These are phyloP conservation scores for Eustalomyia histrio DNA, from an alignment of 2,888 invertebrate genomes.

Conservation along the genomic window DNA sequence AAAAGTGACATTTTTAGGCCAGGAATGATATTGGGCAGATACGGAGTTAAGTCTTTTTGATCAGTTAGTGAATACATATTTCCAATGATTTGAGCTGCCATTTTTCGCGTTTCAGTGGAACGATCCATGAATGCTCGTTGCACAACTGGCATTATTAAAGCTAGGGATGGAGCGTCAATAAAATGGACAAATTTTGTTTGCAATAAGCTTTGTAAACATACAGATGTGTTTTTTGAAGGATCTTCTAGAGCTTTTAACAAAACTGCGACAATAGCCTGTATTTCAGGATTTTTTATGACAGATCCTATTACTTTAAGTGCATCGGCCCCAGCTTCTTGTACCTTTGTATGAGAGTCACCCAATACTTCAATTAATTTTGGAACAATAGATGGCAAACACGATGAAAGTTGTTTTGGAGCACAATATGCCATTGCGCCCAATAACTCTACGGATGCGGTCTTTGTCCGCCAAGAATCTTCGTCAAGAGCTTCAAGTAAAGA, in stretches of 20 bases:
- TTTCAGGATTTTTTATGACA: slow-evolving; percentile 99
- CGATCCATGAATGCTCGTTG: slow-evolving; percentile 98
- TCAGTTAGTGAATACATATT: slow-evolving; percentile 99
- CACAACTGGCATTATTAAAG: slow-evolving; percentile 99
- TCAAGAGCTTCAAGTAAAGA: slow-evolving; percentile 94
- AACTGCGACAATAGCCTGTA: slow-evolving; percentile 94
- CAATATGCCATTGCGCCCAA: slow-evolving; percentile 99
- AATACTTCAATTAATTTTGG: slow-evolving; percentile 98
- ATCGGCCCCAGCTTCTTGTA: slow-evolving; percentile 97
- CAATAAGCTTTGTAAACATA: slow-evolving; percentile 94
- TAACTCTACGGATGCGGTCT: slow-evolving; percentile 96
- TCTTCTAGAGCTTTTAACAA: slow-evolving; percentile 95
- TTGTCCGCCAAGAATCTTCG: slow-evolving; percentile 99
- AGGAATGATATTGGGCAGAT: slow-evolving; percentile 96
- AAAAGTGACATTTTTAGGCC: slow-evolving; percentile 96
- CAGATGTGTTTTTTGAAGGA: slow-evolving; percentile 96
- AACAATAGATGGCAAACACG: slow-evolving; percentile 98
- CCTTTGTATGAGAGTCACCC: slow-evolving; percentile 98
- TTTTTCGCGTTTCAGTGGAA: slow-evolving; percentile 98
- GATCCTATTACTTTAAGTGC: slow-evolving; percentile 97
- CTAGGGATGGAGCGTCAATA: slow-evolving; percentile 98
- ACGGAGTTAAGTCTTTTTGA: slow-evolving; percentile 98
- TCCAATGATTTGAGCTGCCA: slow-evolving; percentile 99
- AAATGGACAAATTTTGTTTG: slow-evolving; percentile 99
- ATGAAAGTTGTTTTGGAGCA: slow-evolving; percentile 98